Base-by-base conservation (phyloP, 2,888 invertebrate genomes). In the Polietes domitor region DNA sequence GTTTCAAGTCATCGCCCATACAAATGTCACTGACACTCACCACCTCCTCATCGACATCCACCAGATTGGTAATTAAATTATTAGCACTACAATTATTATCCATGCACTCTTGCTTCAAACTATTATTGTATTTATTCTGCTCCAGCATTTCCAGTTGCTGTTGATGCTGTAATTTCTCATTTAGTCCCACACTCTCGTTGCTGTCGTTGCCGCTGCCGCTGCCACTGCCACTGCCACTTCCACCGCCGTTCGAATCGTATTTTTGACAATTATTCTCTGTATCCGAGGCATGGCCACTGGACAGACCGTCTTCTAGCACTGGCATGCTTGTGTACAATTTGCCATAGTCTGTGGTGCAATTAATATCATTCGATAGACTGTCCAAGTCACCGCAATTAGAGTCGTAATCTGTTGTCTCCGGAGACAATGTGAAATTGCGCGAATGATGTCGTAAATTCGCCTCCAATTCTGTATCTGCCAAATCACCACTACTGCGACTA, bases 381-480 rank as follows among this genome's bases (percentile, higher is more conserved):
- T 97, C 97, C 88, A 97, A 94, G 91, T 97, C 97, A n/a, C 95
- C 95, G 89, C 95, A 95, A 91, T 96, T 96, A 85, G 97, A 97
- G 92, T 97, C 98, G 91, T 97, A 98, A 92, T 98, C 98, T 74
- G 98, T 98, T 82, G 97, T 96, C 93, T 98, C 98, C 0, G 98
- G 97, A 47, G 98, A 98, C 61, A 98, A 94, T 4, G 97, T 97
- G 91, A 97, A 97, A 91, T 97, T 97, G 65, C 96, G 94, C 88
- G 96, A 96, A 90, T 95, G 95, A 61, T 91, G 89, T 0, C 91
- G 89, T 50, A 91, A 84, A 88, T 92, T 91, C 26, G 89, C 89
- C 85, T 91, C 91, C 83, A 91, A 81, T 85, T 92, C 91, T 12
- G 91, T 91, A 73, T 92, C 92, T 5, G 89, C 91, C 72, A 91